Conservation (phyloP, 2,888 invertebrate genomes). For the Odontomyia ornata region DNA sequence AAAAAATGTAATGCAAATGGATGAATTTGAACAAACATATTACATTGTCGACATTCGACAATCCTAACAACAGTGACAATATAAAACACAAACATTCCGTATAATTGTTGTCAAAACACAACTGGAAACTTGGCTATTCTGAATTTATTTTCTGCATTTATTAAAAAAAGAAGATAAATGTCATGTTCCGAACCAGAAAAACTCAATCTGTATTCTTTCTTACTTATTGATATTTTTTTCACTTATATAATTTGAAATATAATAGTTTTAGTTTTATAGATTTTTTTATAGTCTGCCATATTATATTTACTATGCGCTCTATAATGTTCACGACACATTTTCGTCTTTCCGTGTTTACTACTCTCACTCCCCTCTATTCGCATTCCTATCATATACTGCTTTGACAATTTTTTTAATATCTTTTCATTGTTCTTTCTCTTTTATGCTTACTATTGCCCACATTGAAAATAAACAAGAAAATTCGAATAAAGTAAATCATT, state of each 20-base stretch:
- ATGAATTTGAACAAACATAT: too few species aligned
- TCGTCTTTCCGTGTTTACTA: not conserved
- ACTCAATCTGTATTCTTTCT: conserved; percentile 33
- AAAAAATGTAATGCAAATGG: too few species aligned
- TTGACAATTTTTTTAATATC: not conserved
- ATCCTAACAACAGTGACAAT: too few species aligned
- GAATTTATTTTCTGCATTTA: conserved; percentile 32
- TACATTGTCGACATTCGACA: too few species aligned
- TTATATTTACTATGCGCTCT: conserved; percentile 17
- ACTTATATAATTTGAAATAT: conserved; percentile 38
- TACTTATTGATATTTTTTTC: conserved; percentile 35
- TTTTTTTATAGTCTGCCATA: conserved; percentile 22
- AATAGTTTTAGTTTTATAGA: conserved; percentile 15
- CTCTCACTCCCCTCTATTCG: conserved; percentile 5
- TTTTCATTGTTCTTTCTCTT: not conserved
- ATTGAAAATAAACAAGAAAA: not conserved
- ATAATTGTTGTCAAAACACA: too few species aligned
- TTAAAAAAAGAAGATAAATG: conserved; percentile 31
- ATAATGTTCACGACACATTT: not conserved
- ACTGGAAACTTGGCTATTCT: conserved; percentile 20
- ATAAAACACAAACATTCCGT: too few species aligned
- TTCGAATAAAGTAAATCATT: not conserved
- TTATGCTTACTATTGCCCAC: not conserved
- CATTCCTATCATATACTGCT: conserved; percentile 11
- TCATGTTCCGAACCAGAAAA: conserved; percentile 29